Evolutionary conservation across 2,797 vertebrate genomes (phyloP).

Genomic region (Steatocranus sp.): DNA sequence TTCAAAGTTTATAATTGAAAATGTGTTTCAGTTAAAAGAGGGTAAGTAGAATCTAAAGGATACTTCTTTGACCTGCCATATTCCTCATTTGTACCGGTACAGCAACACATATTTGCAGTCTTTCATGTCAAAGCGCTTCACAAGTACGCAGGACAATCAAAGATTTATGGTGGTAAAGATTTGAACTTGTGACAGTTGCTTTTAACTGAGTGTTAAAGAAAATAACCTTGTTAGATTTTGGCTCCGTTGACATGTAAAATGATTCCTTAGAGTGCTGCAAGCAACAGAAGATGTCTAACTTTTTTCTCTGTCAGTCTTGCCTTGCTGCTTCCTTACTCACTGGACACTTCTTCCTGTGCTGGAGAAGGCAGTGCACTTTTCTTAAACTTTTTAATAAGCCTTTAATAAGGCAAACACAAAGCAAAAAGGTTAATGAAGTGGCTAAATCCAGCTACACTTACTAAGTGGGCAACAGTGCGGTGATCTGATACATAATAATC

Average conservation of each 20-base stretch:
- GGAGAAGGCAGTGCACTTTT: neutral
- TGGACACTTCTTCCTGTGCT: neutral
- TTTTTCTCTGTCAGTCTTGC: neutral
- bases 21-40: neutral
- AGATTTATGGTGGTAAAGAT: neutral
- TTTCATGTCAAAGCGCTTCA: neutral
- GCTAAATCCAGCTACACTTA: neutral
- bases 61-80: neutral
- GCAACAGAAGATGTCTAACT: neutral
- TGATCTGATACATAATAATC: neutral
- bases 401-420: neutral
- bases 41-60: neutral
- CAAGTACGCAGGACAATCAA: neutral
- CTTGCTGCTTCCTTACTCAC: neutral
- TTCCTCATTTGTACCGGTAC: neutral
- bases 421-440: neutral
- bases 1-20: neutral
- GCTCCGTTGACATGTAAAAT: neutral
- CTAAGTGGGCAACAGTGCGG: neutral
- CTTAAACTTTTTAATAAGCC: neutral
- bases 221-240: neutral
- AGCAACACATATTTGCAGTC: neutral
- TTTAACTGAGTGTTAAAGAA: neutral
- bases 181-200: neutral
- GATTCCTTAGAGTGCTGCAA: neutral